A percentile compares a stretch with the other conserved stretches of the same genome.
These are phyloP conservation scores for Xiphophorus birchmanni DNA, from an alignment of 2,797 vertebrate genomes.

Conservation along the genomic window DNA sequence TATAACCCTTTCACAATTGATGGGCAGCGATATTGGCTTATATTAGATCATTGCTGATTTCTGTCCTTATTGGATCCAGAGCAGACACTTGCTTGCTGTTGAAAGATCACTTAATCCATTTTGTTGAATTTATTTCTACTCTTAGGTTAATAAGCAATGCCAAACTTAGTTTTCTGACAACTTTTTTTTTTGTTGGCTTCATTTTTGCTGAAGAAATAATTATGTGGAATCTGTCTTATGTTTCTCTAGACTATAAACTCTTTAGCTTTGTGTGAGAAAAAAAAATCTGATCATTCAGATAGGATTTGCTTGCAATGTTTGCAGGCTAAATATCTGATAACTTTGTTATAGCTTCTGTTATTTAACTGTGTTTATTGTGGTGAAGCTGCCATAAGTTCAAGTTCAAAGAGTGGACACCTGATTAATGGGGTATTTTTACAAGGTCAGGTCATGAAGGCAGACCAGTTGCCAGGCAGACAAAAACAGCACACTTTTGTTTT, in stretches of 20 bases:
- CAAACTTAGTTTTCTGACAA: neutral
- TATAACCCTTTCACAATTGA: neutral
- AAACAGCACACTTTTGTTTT: slow-evolving; percentile 54
- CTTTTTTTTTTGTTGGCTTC: neutral
- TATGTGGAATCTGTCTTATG: neutral
- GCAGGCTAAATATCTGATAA: neutral
- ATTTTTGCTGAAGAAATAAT: neutral
- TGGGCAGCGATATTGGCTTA: neutral
- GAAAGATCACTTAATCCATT: neutral
- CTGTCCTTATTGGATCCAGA: neutral
- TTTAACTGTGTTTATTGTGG: neutral
- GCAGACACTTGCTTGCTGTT: neutral
- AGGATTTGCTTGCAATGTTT: neutral
- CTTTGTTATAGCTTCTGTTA: neutral
- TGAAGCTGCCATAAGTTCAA: neutral
- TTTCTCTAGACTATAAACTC: neutral
- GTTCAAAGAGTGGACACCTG: neutral
- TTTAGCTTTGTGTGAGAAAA: neutral
- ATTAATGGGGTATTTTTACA: slow-evolving; percentile 31
- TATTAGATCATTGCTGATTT: neutral
- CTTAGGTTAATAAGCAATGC: neutral
- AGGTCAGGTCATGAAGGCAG: slow-evolving; percentile 36
- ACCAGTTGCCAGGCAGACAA: slow-evolving; percentile 44
- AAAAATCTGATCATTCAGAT: neutral
- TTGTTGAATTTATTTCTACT: neutral